These are phyloP conservation scores for Alexandromys fortis DNA, from an alignment of 2,113 vertebrate genomes.

Conservation along the genomic window DNA sequence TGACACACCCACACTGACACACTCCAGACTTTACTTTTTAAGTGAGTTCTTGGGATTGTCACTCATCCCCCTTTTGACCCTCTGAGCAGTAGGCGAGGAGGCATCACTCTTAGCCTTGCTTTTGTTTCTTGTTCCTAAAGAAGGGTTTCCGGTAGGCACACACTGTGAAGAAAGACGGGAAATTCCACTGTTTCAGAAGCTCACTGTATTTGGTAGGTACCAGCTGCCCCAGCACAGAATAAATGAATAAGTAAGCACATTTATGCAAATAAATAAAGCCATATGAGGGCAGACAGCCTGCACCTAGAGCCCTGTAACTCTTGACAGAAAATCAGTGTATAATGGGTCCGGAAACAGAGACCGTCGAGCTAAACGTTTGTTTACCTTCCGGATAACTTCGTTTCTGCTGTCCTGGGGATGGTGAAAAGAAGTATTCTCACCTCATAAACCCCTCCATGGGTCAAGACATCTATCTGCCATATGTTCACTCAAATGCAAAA, in stretches of 20 bases:
- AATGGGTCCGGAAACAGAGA: constrained; percentile 61
- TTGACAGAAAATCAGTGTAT: constrained; percentile 69
- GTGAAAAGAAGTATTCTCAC: constrained; percentile 9
- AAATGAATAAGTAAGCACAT: constrained; percentile 61
- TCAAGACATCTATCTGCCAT: constrained; percentile 53
- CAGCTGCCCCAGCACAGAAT: background rate
- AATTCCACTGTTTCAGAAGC: background rate
- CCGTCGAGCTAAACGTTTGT: constrained; percentile 39
- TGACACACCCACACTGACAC: background rate
- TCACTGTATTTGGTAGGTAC: constrained; percentile 28
- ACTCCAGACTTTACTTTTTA: background rate
- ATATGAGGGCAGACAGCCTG: background rate
- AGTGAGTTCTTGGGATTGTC: background rate
- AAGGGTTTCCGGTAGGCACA: background rate
- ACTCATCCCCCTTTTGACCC: background rate
- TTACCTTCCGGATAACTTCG: constrained; percentile 57
- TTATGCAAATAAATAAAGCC: constrained; percentile 40
- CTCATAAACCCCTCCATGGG: constrained; percentile 15
- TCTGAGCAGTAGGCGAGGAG: background rate
- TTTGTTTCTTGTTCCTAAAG: background rate
- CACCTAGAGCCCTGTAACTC: constrained; percentile 36
- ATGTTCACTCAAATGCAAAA: constrained; percentile 43
- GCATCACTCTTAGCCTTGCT: background rate
- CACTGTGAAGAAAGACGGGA: constrained; percentile 1
- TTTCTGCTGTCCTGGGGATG: constrained; percentile 25